phyloP scores from a whole-genome alignment of 2,113 vertebrate genomes.

The Lutjanus erythropterus region DNA sequence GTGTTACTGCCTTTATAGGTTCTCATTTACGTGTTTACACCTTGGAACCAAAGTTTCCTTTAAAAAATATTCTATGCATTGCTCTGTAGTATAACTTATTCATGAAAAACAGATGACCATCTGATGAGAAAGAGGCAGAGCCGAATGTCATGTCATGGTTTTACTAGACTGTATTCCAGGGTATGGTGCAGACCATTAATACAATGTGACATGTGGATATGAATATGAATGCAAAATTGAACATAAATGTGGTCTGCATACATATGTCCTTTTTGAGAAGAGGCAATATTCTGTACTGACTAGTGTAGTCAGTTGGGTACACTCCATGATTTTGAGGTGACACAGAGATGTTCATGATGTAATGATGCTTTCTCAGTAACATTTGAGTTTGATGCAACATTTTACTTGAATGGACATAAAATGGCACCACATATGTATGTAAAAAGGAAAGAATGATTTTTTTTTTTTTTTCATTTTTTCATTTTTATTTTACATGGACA shows the following conservation, averaged over 20 bases:
- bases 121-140: background rate
- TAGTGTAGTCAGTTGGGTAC: too few species aligned
- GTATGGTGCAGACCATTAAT: background rate
- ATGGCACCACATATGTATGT: too few species aligned
- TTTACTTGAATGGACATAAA: too few species aligned
- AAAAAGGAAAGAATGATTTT: too few species aligned
- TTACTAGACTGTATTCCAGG: background rate
- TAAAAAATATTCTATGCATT: background rate
- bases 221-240: conserved; percentile 16
- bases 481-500: too few species aligned
- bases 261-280: background rate
- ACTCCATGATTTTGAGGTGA: too few species aligned
- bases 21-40: background rate
- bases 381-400: too few species aligned
- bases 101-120: background rate
- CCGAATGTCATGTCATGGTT: background rate
- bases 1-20: background rate
- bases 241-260: background rate
- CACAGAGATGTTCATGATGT: too few species aligned
- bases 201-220: conserved; percentile 4
- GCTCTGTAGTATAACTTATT: background rate
- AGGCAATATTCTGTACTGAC: too few species aligned
- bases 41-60: background rate
- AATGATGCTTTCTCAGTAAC: too few species aligned
- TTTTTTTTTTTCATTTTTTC: too few species aligned